phyloP scores from a whole-genome alignment of 2,888 invertebrate species.

The Petrolisthes cinctipes region DNA sequence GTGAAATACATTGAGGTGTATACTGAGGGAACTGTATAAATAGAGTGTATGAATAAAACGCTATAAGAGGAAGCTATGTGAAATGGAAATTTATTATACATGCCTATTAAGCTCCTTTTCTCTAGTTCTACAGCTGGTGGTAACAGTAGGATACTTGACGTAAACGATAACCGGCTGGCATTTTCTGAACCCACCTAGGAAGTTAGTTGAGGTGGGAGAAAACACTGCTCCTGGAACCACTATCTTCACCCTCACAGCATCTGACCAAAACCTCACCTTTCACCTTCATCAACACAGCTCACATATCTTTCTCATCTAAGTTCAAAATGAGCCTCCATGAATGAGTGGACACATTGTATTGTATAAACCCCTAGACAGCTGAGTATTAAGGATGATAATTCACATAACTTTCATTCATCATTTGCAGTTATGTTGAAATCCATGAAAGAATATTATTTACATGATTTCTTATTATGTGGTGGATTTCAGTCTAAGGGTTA shows the following conservation, averaged over 20 bases:
- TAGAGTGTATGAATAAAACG: too few relatives aligned
- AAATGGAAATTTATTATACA: too few relatives aligned
- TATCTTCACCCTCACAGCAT: constrained; percentile 82
- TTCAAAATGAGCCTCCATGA: constrained; percentile 56
- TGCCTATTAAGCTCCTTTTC: too few relatives aligned
- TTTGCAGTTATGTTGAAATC: too few relatives aligned
- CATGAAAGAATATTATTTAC: too few relatives aligned
- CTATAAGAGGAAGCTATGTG: too few relatives aligned
- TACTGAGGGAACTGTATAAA: too few relatives aligned
- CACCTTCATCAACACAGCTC: constrained; percentile 58
- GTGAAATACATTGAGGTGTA: too few relatives aligned
- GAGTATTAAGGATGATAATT: constrained; percentile 69
- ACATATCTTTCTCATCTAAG: constrained; percentile 48
- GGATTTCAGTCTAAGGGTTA: too few relatives aligned
- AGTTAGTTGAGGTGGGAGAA: constrained; percentile 83
- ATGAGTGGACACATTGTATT: constrained; percentile 58
- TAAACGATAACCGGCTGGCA: constrained; percentile 94
- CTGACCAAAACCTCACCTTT: constrained; percentile 74
- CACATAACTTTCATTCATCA: too few relatives aligned
- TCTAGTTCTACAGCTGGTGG: constrained; percentile 76
- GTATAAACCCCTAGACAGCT: constrained; percentile 59
- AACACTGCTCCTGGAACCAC: constrained; percentile 81
- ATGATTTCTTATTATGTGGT: too few relatives aligned
- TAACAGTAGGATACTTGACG: constrained; percentile 89
- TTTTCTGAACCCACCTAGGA: constrained; percentile 90